Evolutionary conservation across 2,888 invertebrate genomes (phyloP).

Genomic region (Drosophila meridiana): DNA sequence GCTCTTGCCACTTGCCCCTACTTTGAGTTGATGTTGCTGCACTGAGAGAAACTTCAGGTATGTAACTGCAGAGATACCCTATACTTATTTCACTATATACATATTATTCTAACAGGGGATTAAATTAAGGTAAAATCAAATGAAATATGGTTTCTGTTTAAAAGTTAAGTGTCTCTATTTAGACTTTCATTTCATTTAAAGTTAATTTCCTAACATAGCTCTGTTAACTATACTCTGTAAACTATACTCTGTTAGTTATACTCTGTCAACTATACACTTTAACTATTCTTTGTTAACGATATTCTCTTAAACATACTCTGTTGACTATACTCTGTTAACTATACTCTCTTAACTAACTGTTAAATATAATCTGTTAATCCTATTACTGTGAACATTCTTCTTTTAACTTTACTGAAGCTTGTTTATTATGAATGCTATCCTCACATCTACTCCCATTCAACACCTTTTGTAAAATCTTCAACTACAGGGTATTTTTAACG

Average conservation of each 20-base stretch:
- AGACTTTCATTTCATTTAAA: too few species aligned
- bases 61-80: slow-evolving; percentile 27
- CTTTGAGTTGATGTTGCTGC: neutral
- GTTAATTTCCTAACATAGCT: neutral
- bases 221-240: neutral
- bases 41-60: slow-evolving; percentile 6
- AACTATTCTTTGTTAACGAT: too few species aligned
- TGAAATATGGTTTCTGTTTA: neutral
- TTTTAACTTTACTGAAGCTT: neutral
- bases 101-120: too few species aligned
- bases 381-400: neutral
- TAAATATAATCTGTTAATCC: neutral
- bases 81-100: too few species aligned
- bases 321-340: neutral
- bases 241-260: neutral
- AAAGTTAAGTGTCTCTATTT: neutral
- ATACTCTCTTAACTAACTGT: neutral
- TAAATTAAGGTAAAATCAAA: too few species aligned
- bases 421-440: neutral
- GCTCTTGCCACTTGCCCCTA: slow-evolving; percentile 28
- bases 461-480: neutral
- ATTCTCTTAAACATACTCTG: too few species aligned
- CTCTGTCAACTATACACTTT: neutral
- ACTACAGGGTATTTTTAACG: slow-evolving; percentile 27
- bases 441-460: neutral